Evolutionary conservation across 2,797 vertebrate species (phyloP), one percentile per base, ranked within the genome.

Genomic region (Enteromius afrohamiltoni): DNA sequence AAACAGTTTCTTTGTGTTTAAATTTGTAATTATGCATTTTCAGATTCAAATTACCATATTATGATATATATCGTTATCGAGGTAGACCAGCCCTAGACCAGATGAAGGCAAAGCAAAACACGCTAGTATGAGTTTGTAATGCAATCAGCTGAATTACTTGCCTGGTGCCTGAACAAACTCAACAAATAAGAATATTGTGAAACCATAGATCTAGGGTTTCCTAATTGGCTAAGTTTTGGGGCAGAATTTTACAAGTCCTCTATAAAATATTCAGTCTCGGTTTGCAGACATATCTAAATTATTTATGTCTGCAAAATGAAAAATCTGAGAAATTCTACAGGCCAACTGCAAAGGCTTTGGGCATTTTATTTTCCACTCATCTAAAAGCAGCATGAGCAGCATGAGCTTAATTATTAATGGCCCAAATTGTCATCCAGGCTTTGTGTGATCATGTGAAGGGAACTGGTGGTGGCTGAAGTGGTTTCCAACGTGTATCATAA

Each of bases 281-380:
- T 87, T 85, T 85, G 76, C 85, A 79, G 87, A 87, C 83, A 85
- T 69, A 77, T 60, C 70, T 88, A 55, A 70, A 89, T 89, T 83
- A 89, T 90, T 89, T 73, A 90, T 88, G 47, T 49, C 51, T 42
- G 78, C 83, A 85, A 90, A 89, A 90, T 88, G 86, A 88, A 89
- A 86, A 86, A 82, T 78, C 68, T 37, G 77, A 68, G 67, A 83
- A 82, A 86, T 71, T 73, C 64, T 73, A 74, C 60, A 77, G 85
- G 77, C 79, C 74, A 85, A 82, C 71, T 74, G 81, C 34, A 58
- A 62, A 83, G 70, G 85, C 77, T 49, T 78, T 79, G 53, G 65
- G 80, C 10, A 58, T 58, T 86, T 86, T 83, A 80, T 85, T 88
- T 86, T 78, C 82, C 78, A 86, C 79, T 85, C n/a, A 78, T 79